phyloP scores from a whole-genome alignment of 2,797 vertebrate species.

The Galago senegalensis region DNA sequence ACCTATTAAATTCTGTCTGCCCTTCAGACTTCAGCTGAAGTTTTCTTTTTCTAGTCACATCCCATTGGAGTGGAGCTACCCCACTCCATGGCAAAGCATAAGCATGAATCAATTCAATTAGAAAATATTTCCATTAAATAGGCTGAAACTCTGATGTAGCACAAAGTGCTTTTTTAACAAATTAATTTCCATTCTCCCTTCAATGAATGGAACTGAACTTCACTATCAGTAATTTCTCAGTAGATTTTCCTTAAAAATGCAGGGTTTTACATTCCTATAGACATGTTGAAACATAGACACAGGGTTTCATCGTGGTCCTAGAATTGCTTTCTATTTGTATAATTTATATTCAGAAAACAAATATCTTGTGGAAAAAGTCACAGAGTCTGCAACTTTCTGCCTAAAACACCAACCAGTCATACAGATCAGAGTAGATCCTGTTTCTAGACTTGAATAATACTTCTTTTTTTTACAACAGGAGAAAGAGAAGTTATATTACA shows the following conservation, averaged over 20 bases:
- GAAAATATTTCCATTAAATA: conserved; percentile 43
- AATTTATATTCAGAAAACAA: not conserved
- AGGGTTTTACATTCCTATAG: not conserved
- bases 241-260: conserved; percentile 21
- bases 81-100: not conserved
- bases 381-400: not conserved
- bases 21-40: not conserved
- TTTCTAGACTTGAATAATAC: not conserved
- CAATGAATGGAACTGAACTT: not conserved
- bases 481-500: not conserved
- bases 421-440: not conserved
- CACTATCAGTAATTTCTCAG: not conserved
- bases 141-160: not conserved
- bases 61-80: not conserved
- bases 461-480: not conserved
- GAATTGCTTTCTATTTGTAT: not conserved
- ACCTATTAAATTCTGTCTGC: not conserved
- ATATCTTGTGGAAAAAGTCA: not conserved
- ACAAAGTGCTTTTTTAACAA: not conserved
- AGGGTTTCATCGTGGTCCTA: not conserved
- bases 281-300: not conserved
- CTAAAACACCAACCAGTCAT: not conserved
- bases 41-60: not conserved
- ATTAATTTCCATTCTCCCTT: not conserved
- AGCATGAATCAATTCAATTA: conserved; percentile 17